phyloP scores from a whole-genome alignment of 1,140 invertebrate species.

The Ooceraea biroi region DNA sequence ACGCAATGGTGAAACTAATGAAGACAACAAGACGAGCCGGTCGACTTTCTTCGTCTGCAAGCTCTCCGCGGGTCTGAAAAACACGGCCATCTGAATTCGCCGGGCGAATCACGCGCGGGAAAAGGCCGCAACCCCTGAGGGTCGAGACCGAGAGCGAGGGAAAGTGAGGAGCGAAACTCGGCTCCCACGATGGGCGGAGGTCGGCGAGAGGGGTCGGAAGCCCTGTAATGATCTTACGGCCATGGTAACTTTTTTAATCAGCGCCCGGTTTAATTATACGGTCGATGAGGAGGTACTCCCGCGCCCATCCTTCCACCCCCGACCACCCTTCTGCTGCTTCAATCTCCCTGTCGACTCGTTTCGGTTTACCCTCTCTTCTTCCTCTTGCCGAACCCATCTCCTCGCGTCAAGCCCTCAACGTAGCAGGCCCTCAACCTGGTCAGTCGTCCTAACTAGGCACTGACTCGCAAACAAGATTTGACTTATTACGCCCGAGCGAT shows the following conservation, averaged over 20 bases:
- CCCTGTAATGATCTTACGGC: conserved; percentile 85
- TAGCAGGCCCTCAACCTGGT: conserved; percentile 70
- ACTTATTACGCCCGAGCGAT: conserved; percentile 84
- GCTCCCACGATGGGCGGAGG: conserved; percentile 37
- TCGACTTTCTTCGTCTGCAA: conserved; percentile 43
- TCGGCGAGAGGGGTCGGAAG: conserved; percentile 73
- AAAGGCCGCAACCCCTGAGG: conserved; percentile 67
- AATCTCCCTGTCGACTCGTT: conserved; percentile 65
- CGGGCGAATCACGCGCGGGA: conserved; percentile 59
- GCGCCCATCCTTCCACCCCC: conserved; percentile 20
- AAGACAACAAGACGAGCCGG: conserved; percentile 33
- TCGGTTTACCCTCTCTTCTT: conserved; percentile 54
- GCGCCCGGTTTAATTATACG: conserved; percentile 86
- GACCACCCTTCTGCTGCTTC: conserved; percentile 63
- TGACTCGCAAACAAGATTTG: conserved; percentile 85
- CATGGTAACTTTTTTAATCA: conserved; percentile 86
- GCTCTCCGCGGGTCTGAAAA: conserved; percentile 44
- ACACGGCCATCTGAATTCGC: conserved; percentile 61
- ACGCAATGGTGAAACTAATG: conserved; percentile 30
- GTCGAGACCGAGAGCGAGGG: conserved; percentile 61
- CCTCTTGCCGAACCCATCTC: conserved; percentile 50
- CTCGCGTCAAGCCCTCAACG: conserved; percentile 73
- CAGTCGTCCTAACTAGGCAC: conserved; percentile 82
- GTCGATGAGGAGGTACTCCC: conserved; percentile 83
- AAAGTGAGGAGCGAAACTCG: conserved; percentile 64